Evolutionary conservation across 2,113 vertebrate genomes (phyloP), one percentile per base, ranked within the genome.

Genomic region (Carlito syrichta): DNA sequence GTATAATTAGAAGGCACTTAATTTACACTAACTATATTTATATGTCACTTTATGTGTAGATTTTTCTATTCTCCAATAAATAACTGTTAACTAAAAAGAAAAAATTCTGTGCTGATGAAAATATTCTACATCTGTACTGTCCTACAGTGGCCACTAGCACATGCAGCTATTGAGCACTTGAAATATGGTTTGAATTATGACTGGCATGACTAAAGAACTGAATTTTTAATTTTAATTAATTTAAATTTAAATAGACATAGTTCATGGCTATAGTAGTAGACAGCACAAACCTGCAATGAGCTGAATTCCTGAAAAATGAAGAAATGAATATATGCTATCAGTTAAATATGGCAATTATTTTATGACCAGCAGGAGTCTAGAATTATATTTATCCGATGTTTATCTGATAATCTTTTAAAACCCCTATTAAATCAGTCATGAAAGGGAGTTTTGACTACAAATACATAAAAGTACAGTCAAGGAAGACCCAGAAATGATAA

Each of bases 351-450:
- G 58, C 43, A 71, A 88, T 88, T 93, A 89, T 48, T 94, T 95
- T 84, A 81, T 50, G 83, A 30, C 17, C 86, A 96, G 22, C 8
- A 91, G 50, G 56, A 84, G 10, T 68, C 38, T 83, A 83, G 8
- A 86, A 92, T 71, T 91, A 95, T 84, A 97, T 96, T 87, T 73
- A 87, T 76, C 66, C 94, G 13, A 78, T 93, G 73, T 68, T 94
- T 78, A 74, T 45, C 43, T 87, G 38, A 73, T 66, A 71, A 54
- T 56, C 38, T 91, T 85, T 83, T 68, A 66, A 97, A 91, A 94
- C 45, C n/a, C 56, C 85, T 95, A 91, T 91, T 83, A 96, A 95
- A 73, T 83, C 23, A 62, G 66, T 88, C 54, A 48, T 78, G 43
- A 93, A 89, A 66, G 19, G 32, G 16, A 66, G 32, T 32, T 66